phyloP scores from a whole-genome alignment of 2,888 invertebrate genomes.

The Noctuana brunneofusca region DNA sequence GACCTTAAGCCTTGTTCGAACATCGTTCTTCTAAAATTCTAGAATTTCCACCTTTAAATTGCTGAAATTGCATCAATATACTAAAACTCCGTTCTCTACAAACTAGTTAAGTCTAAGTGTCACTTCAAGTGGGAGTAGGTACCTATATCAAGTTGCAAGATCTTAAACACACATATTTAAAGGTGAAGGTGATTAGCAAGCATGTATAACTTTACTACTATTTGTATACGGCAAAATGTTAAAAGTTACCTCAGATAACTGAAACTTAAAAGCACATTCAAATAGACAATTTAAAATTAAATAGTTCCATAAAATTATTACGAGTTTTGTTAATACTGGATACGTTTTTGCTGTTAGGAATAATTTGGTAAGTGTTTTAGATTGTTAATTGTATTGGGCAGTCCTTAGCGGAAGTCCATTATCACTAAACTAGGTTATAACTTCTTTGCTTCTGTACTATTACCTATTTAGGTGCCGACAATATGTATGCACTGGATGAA shows the following conservation, averaged over 20 bases:
- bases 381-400: too few relatives aligned
- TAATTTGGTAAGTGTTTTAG: too few relatives aligned
- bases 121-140: conserved; percentile 2
- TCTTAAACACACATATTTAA: background rate
- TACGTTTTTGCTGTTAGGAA: too few relatives aligned
- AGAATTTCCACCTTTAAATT: background rate
- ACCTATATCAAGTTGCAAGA: conserved; percentile 1
- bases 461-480: too few relatives aligned
- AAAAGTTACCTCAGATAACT: background rate
- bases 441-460: too few relatives aligned
- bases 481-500: too few relatives aligned
- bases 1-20: too few relatives aligned
- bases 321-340: too few relatives aligned
- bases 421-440: too few relatives aligned
- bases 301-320: too few relatives aligned
- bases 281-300: too few relatives aligned
- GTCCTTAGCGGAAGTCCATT: too few relatives aligned
- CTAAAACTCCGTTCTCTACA: background rate
- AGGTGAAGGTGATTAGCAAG: conserved; percentile 1
- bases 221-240: background rate
- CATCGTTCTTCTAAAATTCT: background rate
- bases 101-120: background rate
- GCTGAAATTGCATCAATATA: background rate
- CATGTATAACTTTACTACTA: background rate
- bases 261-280: background rate